Percentiles rank a stretch among this genome's conserved stretches.
Evolutionary conservation across 2,888 invertebrate genomes (phyloP).

Genomic region (Xanthostigma xanthostigma): DNA sequence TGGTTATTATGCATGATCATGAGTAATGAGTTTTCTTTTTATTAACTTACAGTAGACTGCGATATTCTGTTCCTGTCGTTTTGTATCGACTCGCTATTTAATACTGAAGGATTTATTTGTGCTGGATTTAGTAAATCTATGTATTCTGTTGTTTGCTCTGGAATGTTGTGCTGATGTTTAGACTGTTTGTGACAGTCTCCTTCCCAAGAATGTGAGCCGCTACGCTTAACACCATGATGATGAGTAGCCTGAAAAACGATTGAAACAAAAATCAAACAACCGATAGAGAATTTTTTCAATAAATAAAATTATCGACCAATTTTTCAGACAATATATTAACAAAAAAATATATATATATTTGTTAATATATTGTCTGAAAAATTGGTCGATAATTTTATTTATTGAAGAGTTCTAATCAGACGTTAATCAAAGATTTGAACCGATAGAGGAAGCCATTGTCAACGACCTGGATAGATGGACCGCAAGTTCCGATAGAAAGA

Average conservation of each 20-base stretch:
- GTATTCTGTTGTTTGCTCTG: background rate
- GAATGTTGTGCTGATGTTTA: constrained; percentile 31
- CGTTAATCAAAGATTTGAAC: too few species aligned
- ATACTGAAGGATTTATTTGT: background rate
- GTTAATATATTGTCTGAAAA: too few species aligned
- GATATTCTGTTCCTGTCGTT: background rate
- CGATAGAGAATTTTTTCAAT: too few species aligned
- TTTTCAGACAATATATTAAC: too few species aligned
- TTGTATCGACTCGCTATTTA: background rate
- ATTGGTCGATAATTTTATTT: too few species aligned
- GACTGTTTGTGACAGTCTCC: constrained; percentile 38
- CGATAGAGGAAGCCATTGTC: too few species aligned
- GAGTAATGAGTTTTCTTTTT: too few species aligned
- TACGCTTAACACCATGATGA: constrained; percentile 43
- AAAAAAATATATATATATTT: too few species aligned
- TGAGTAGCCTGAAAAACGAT: constrained; percentile 16
- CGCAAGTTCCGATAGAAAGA: too few species aligned
- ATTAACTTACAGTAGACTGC: background rate
- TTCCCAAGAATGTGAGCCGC: constrained; percentile 44
- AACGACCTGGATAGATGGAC: too few species aligned
- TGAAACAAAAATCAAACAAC: background rate
- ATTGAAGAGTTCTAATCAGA: too few species aligned
- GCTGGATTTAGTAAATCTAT: background rate
- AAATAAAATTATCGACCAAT: too few species aligned
- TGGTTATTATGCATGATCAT: background rate